These are phyloP conservation scores for Lanistes nyassanus DNA, from an alignment of 1,140 invertebrate species.

Conservation along the genomic window DNA sequence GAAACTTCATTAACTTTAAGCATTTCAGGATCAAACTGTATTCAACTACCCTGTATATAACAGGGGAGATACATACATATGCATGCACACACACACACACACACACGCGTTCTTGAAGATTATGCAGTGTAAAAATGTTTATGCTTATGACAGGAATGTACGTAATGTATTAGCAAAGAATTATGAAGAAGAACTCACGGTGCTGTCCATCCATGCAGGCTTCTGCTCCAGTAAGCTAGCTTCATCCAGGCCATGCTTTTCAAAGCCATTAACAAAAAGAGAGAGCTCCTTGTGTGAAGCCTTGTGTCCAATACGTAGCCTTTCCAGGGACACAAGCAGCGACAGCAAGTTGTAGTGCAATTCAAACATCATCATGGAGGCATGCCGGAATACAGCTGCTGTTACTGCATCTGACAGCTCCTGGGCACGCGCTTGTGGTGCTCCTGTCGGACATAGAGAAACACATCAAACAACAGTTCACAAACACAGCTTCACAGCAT, in stretches of 20 bases:
- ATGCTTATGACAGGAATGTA: not conserved
- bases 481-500: too few relatives aligned
- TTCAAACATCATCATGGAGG: constrained; percentile 64
- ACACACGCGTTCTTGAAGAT: not conserved
- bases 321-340: constrained; percentile 60
- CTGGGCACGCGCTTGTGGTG: constrained; percentile 57
- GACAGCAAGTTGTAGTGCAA: constrained; percentile 56
- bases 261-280: constrained; percentile 63
- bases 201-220: constrained; percentile 56
- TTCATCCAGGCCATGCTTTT: constrained; percentile 50
- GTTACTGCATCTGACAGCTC: constrained; percentile 62
- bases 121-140: not conserved
- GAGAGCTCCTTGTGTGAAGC: constrained; percentile 57
- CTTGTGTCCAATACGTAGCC: constrained; percentile 47
- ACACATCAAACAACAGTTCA: too few relatives aligned
- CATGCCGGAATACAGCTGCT: constrained; percentile 51
- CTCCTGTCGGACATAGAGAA: constrained; percentile 41
- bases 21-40: too few relatives aligned
- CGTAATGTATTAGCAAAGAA: too few relatives aligned
- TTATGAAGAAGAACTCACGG: constrained; percentile 40
- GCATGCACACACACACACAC: constrained; percentile 8
- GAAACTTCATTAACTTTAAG: too few relatives aligned
- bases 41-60: not conserved
- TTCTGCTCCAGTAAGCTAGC: constrained; percentile 44
- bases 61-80: not conserved